Base-by-base conservation (phyloP, 2,888 invertebrate genomes). In the Spodoptera exigua region DNA sequence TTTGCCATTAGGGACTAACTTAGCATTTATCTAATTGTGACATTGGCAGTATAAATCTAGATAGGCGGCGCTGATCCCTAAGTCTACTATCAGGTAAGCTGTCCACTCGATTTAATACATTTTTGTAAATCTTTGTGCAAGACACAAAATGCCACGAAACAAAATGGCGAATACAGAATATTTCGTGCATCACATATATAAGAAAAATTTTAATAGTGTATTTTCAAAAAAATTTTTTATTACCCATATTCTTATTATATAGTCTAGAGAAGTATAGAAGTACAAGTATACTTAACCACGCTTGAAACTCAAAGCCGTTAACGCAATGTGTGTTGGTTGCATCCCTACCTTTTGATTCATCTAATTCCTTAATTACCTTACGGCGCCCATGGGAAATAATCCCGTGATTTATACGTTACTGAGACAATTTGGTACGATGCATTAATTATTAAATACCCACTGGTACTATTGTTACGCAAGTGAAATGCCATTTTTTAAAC, bases 281-380 rank as follows among this genome's bases (percentile, higher is more conserved):
- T 27, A 27, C 27, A 27, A 27, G 27, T 27, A 27, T 5, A 27
- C 27, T 7, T 27, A 27, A 47, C 12, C 14, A 10, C 13, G 2
- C 37, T n/a, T 10, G 37, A 10, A 40, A 45, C 3, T 13, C 12
- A 44, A 14, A 37, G 39, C 39, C 52, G 41, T 21, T 52, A 64
- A 48, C 39, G 34, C 48, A 45, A 18, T 58, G 36, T 66, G n/a
- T 66, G 45, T 32, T 44, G 32, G 45, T 54, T 43, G 32, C 52
- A 54, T 43, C 65, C 60, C 54, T 54, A 40, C 61, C 60, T 65
- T 52, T 52, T 70, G 60, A 70, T 55, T 60, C 51, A 60, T 51
- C 47, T 70, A 60, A 65, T 52, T 60, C 65, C 65, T 55, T 65
- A 69, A 69, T 70, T 69, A 69, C 68, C 47, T 65, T 45, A 69